These are phyloP conservation scores for Listrodromus nycthemerus DNA, from an alignment of 2,888 invertebrate genomes.

Conservation along the genomic window DNA sequence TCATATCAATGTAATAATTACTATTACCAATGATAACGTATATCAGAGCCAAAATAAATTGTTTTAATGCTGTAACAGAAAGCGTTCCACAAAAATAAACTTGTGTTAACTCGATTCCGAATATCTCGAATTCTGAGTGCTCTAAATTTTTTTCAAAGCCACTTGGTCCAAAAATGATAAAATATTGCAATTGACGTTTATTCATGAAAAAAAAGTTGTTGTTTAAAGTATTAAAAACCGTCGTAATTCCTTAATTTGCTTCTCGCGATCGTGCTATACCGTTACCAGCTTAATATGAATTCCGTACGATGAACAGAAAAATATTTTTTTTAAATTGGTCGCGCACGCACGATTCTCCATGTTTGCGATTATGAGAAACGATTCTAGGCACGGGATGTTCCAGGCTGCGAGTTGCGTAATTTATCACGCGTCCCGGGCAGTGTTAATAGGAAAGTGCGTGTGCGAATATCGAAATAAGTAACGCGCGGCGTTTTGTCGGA, in stretches of 20 bases:
- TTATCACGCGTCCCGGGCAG: conserved; percentile 25
- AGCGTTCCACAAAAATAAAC: too few relatives aligned
- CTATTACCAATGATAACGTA: too few relatives aligned
- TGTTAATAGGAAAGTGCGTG: conserved; percentile 29
- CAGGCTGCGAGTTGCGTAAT: conserved; percentile 53
- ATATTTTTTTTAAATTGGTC: too few relatives aligned
- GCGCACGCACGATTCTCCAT: conserved; percentile 61
- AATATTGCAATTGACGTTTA: background rate
- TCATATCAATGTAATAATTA: too few relatives aligned
- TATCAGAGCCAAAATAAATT: too few relatives aligned
- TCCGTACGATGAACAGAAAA: conserved; percentile 2
- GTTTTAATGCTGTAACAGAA: too few relatives aligned
- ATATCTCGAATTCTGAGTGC: too few relatives aligned
- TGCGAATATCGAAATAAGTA: conserved; percentile 30
- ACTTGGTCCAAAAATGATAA: too few relatives aligned
- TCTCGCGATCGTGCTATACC: conserved; percentile 30
- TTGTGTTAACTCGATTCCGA: too few relatives aligned
- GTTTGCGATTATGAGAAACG: conserved; percentile 48
- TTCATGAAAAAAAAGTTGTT: background rate
- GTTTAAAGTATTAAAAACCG: background rate
- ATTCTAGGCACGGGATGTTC: conserved; percentile 38
- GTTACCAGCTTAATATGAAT: conserved; percentile 39
- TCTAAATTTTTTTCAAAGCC: too few relatives aligned
- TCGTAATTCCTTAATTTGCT: background rate
- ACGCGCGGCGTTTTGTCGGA: conserved; percentile 36